Percentiles rank a stretch among this genome's conserved stretches.
Evolutionary conservation across 2,797 vertebrate species (phyloP).

Genomic region (Leucoraja ocellata): DNA sequence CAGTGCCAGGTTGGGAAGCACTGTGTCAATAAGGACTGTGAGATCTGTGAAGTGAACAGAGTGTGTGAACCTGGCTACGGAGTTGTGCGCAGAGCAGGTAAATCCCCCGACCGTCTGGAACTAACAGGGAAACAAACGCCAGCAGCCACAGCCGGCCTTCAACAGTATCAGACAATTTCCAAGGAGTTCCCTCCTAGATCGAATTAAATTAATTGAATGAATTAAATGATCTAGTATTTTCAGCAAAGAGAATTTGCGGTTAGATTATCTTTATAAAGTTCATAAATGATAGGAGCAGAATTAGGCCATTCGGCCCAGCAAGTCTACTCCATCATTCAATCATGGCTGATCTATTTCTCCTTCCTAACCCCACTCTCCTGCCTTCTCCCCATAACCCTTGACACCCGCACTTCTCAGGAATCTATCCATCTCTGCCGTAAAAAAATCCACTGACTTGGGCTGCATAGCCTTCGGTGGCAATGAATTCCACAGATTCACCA

Average conservation of each 20-base stretch:
- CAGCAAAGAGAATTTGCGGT: not conserved
- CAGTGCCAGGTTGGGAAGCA: not conserved
- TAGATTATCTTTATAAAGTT: too few relatives aligned
- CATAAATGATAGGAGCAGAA: too few relatives aligned
- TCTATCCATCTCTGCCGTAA: too few relatives aligned
- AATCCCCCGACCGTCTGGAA: not conserved
- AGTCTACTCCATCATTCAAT: too few relatives aligned
- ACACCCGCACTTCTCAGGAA: too few relatives aligned
- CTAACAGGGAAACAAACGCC: not conserved
- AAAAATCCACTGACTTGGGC: too few relatives aligned
- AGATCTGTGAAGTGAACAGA: conserved; percentile 13
- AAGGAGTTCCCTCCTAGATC: not conserved
- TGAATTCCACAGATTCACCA: too few relatives aligned
- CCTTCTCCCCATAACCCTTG: too few relatives aligned
- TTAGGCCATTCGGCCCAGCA: too few relatives aligned
- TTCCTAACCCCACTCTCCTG: too few relatives aligned
- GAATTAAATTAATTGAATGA: not conserved
- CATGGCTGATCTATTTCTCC: too few relatives aligned
- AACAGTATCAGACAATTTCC: not conserved
- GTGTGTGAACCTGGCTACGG: not conserved
- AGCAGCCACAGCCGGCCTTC: not conserved
- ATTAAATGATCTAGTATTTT: not conserved
- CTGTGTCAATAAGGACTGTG: conserved; percentile 19
- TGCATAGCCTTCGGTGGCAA: too few relatives aligned
- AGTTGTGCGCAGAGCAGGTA: not conserved